Evolutionary conservation across 1,140 invertebrate genomes (phyloP).

Genomic region (Daktulosphaira vitifoliae): DNA sequence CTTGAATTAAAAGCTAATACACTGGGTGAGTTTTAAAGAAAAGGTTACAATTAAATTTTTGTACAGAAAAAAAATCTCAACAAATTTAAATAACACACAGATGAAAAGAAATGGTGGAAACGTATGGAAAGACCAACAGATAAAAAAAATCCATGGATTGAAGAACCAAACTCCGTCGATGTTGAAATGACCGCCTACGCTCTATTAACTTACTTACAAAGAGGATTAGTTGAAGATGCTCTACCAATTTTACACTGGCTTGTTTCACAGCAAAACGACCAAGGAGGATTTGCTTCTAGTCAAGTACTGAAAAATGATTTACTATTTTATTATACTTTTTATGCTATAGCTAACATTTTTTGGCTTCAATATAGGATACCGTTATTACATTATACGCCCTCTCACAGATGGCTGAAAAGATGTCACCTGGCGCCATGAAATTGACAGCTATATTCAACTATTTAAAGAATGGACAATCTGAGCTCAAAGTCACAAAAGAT

Average conservation of each 20-base stretch:
- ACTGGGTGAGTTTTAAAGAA: slow-evolving; percentile 40
- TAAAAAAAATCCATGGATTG: slow-evolving; percentile 59
- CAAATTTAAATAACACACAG: no score
- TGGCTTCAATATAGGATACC: slow-evolving; percentile 59
- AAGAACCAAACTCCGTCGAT: slow-evolving; percentile 61
- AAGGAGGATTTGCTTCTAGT: slow-evolving; percentile 75
- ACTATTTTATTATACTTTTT: neutral
- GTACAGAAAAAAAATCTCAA: no score
- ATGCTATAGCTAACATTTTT: no score
- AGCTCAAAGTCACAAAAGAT: slow-evolving; percentile 56
- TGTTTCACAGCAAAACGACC: slow-evolving; percentile 65
- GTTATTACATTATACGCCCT: slow-evolving; percentile 64
- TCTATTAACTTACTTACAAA: slow-evolving; percentile 56
- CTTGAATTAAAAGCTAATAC: slow-evolving; percentile 51
- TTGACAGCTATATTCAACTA: slow-evolving; percentile 49
- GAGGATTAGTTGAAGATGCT: slow-evolving; percentile 57
- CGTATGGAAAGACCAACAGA: slow-evolving; percentile 49
- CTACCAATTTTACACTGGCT: slow-evolving; percentile 78
- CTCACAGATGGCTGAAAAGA: slow-evolving; percentile 58
- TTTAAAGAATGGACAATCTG: slow-evolving; percentile 49
- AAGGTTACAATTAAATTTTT: no score
- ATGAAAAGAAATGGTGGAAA: slow-evolving; percentile 65
- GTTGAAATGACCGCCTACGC: slow-evolving; percentile 85
- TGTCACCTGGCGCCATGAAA: slow-evolving; percentile 49
- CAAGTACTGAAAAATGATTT: slow-evolving; percentile 47